These are phyloP conservation scores for Pherbina coryleti DNA, from an alignment of 2,888 invertebrate genomes.

Conservation along the genomic window DNA sequence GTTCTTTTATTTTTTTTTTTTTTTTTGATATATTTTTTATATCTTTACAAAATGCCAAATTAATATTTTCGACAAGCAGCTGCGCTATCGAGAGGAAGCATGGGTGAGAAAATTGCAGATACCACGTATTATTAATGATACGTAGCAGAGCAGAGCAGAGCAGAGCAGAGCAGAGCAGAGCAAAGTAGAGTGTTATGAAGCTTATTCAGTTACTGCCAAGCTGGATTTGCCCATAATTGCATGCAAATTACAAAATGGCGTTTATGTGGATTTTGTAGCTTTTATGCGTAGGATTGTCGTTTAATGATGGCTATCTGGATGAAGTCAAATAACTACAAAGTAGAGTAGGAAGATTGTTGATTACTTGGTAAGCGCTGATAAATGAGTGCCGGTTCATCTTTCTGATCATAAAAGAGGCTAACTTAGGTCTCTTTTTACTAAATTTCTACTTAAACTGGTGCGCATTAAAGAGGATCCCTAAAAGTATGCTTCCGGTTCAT, in stretches of 20 bases:
- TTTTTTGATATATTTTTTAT: neutral
- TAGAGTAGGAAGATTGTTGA: too few species aligned
- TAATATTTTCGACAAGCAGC: conserved; percentile 26
- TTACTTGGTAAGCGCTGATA: too few species aligned
- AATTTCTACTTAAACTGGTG: neutral
- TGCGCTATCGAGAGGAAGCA: neutral
- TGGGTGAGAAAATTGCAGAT: conserved; percentile 4
- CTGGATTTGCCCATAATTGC: neutral
- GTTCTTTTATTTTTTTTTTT: neutral
- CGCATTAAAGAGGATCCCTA: neutral
- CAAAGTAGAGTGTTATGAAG: neutral
- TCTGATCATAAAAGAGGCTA: too few species aligned
- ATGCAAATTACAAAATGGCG: conserved; percentile 1
- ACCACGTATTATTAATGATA: neutral
- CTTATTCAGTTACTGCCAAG: neutral
- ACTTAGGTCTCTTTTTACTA: neutral
- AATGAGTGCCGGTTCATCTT: too few species aligned
- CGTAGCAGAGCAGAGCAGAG: too few species aligned
- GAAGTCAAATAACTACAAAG: too few species aligned
- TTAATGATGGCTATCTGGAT: too few species aligned
- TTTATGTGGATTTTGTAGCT: too few species aligned
- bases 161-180: neutral
- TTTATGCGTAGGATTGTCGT: too few species aligned
- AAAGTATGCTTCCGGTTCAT: neutral
- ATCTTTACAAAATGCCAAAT: conserved; percentile 2